Conservation (phyloP, 2,113 vertebrate species). For the Phyllostomus hastatus region DNA sequence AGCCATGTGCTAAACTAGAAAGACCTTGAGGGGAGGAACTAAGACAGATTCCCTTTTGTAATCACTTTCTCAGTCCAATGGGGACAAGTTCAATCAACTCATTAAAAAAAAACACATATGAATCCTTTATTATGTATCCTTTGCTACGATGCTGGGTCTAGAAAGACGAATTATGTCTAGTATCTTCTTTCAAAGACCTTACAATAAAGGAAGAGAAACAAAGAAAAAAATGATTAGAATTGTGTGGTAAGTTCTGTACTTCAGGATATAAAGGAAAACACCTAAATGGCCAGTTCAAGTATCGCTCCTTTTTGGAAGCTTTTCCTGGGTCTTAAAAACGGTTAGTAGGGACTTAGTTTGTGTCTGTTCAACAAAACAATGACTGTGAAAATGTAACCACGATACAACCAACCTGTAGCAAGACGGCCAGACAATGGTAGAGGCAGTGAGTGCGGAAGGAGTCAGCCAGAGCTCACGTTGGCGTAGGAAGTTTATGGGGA, state of each 20-base stretch:
- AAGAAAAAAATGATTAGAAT: background rate
- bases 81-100: background rate
- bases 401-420: background rate
- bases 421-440: background rate
- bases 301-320: background rate
- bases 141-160: background rate
- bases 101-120: background rate
- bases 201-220: background rate
- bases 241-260: background rate
- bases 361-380: background rate
- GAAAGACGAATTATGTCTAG: background rate
- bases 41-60: background rate
- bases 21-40: background rate
- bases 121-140: background rate
- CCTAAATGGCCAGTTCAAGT: background rate
- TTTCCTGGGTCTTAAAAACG: background rate
- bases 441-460: background rate
- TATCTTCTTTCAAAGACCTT: background rate
- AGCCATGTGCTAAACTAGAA: background rate
- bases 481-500: background rate
- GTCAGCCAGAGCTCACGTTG: background rate
- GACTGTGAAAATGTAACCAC: background rate
- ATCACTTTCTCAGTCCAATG: background rate
- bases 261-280: background rate
- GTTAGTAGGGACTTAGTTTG: background rate